These are phyloP conservation scores for Todiramphus saurophagus DNA, from an alignment of 2,113 vertebrate species.

Conservation along the genomic window DNA sequence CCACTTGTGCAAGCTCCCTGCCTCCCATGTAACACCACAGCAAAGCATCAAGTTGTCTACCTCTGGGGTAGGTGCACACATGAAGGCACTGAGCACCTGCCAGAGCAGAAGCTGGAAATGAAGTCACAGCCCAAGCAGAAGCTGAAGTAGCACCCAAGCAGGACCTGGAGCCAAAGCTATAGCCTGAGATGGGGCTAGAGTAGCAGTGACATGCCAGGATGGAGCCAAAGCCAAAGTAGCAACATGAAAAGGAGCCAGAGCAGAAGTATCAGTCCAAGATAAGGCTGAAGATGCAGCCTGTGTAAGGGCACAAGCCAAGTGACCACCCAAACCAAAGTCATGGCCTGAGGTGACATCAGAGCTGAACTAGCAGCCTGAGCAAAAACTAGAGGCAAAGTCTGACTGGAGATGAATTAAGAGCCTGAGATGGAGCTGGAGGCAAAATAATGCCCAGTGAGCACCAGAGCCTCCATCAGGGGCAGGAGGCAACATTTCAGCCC, in stretches of 20 bases:
- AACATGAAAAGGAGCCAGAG: too few species aligned
- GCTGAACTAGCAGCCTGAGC: not conserved
- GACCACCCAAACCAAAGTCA: not conserved
- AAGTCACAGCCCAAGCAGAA: not conserved
- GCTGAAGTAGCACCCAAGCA: not conserved
- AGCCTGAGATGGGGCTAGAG: not conserved
- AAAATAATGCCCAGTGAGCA: not conserved
- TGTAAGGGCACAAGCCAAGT: not conserved
- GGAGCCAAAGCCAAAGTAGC: not conserved
- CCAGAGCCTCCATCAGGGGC: not conserved
- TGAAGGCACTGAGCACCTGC: not conserved
- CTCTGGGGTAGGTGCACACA: not conserved
- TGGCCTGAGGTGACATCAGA: not conserved
- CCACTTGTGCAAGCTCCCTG: not conserved
- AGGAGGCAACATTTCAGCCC: not conserved
- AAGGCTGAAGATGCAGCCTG: not conserved
- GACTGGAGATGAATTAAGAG: not conserved
- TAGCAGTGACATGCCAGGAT: not conserved
- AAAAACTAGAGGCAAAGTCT: not conserved
- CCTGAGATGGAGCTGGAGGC: not conserved
- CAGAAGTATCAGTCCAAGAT: too few species aligned
- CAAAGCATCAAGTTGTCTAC: not conserved
- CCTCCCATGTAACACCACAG: accelerated
- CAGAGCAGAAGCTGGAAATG: not conserved
- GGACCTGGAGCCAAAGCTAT: not conserved